These are phyloP conservation scores for Drosophila aldrichi DNA, from an alignment of 2,888 invertebrate species.

Conservation along the genomic window DNA sequence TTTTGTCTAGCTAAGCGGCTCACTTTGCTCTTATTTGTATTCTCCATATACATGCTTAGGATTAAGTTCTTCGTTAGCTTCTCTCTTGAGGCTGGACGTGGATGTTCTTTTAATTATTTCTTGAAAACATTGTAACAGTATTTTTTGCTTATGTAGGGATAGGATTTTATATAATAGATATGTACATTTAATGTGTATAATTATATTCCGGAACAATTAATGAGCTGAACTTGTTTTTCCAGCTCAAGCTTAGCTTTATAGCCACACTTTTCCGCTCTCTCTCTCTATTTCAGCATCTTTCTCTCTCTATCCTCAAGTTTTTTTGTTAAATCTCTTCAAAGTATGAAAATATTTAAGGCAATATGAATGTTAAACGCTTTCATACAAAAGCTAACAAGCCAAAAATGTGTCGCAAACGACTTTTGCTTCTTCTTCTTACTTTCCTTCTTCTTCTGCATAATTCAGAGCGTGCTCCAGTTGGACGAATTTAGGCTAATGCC, in stretches of 20 bases:
- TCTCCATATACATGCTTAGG: background rate
- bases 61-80: background rate
- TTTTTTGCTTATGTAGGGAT: too few relatives aligned
- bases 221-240: too few relatives aligned
- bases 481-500: conserved; percentile 53
- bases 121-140: too few relatives aligned
- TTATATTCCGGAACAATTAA: too few relatives aligned
- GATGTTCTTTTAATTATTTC: background rate
- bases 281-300: background rate
- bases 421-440: background rate
- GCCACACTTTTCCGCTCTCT: too few relatives aligned
- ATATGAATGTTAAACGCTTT: conserved; percentile 46
- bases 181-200: too few relatives aligned
- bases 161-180: too few relatives aligned
- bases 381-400: conserved; percentile 59
- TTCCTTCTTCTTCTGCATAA: background rate
- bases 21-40: background rate
- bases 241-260: too few relatives aligned
- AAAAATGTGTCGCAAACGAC: conserved; percentile 35
- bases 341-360: background rate
- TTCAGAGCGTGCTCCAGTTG: conserved; percentile 5
- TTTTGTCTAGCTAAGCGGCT: conserved; percentile 2
- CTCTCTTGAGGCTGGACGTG: background rate
- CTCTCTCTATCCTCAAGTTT: background rate
- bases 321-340: conserved; percentile 13